phyloP scores from a whole-genome alignment of 2,113 vertebrate species.

The Trichechus manatus region DNA sequence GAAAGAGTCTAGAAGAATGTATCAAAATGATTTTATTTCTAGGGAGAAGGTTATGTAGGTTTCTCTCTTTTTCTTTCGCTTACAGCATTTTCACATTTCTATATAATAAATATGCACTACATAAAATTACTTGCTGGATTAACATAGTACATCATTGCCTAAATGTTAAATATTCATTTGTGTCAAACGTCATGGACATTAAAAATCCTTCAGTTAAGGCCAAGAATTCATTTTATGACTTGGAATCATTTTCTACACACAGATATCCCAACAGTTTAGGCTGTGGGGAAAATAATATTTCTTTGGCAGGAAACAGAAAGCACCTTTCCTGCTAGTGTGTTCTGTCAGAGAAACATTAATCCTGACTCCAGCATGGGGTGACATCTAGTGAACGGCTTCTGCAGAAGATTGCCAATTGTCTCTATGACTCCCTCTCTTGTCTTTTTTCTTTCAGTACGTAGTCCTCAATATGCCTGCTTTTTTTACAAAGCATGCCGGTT shows the following conservation, averaged over 20 bases:
- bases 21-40: constrained; percentile 30
- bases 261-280: constrained; percentile 3
- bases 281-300: background rate
- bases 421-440: background rate
- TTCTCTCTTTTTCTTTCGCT: background rate
- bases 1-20: constrained; percentile 6
- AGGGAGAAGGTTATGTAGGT: background rate
- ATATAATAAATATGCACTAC: background rate
- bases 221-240: constrained; percentile 32
- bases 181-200: background rate
- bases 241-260: constrained; percentile 27
- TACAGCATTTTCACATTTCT: constrained; percentile 19
- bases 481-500: background rate
- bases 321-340: background rate
- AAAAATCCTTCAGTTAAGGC: constrained; percentile 46
- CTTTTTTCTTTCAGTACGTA: constrained; percentile 5
- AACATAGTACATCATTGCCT: background rate
- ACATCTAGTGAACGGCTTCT: constrained; percentile 84
- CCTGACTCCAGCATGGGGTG: constrained; percentile 69
- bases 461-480: background rate
- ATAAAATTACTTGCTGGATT: background rate
- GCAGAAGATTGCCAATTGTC: background rate
- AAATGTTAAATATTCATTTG: constrained; percentile 33
- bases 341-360: background rate
- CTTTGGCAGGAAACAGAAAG: background rate